Conservation (phyloP, 2,888 invertebrate species). For the Idaea biselata region DNA sequence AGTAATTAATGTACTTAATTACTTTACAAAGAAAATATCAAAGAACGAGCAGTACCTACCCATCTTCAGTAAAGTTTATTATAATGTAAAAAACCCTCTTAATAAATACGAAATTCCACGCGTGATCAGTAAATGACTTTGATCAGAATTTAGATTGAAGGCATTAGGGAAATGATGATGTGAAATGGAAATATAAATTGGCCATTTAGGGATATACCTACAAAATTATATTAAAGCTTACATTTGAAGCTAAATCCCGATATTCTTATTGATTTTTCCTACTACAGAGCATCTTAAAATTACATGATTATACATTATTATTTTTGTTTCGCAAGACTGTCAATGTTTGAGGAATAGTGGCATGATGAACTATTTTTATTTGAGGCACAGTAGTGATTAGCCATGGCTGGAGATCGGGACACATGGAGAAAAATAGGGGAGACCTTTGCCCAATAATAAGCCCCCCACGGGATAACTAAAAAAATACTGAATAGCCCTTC, state of each 20-base stretch:
- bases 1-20: too few relatives aligned
- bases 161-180: slow-evolving; percentile 51
- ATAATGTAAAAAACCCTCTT: background rate
- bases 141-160: slow-evolving; percentile 57
- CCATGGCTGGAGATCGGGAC: too few relatives aligned
- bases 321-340: too few relatives aligned
- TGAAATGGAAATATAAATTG: slow-evolving; percentile 54
- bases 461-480: too few relatives aligned
- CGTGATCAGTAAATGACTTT: slow-evolving; percentile 47
- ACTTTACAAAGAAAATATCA: background rate
- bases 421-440: too few relatives aligned
- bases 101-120: slow-evolving; percentile 20
- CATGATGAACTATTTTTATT: too few relatives aligned
- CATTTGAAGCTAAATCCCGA: background rate
- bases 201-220: slow-evolving; percentile 39
- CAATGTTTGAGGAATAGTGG: too few relatives aligned
- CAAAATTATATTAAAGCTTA: slow-evolving; percentile 8
- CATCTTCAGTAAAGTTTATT: background rate
- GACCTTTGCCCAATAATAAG: too few relatives aligned
- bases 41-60: background rate
- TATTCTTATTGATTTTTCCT: background rate
- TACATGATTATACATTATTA: background rate
- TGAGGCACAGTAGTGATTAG: too few relatives aligned
- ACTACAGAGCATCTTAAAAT: background rate
- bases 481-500: too few relatives aligned